A percentile compares a stretch with the other conserved stretches of the same genome.
These are phyloP conservation scores for Pyralis farinalis DNA, from an alignment of 2,888 invertebrate genomes.

Conservation along the genomic window DNA sequence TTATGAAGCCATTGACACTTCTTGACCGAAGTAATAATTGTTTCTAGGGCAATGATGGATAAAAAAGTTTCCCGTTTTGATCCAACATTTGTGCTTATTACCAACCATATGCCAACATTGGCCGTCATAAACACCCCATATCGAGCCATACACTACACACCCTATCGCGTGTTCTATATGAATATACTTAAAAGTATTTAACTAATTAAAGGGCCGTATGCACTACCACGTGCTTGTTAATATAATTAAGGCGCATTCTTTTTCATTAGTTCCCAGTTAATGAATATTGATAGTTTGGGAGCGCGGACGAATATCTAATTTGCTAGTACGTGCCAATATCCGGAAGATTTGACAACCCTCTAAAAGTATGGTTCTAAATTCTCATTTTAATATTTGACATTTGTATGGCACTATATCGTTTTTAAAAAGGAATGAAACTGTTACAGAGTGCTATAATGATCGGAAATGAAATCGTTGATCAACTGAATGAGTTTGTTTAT, in stretches of 20 bases:
- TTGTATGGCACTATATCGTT: no score
- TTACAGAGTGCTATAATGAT: no score
- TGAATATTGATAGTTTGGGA: conserved; percentile 6
- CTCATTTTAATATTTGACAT: no score
- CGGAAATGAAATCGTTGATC: no score
- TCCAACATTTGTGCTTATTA: not conserved
- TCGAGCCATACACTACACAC: not conserved
- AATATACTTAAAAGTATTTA: conserved; percentile 16
- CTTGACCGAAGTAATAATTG: no score
- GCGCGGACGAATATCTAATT: not conserved
- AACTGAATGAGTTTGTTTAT: no score
- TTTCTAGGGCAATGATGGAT: no score
- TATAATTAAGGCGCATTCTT: conserved; percentile 27
- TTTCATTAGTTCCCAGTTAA: conserved; percentile 25
- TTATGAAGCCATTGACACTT: no score
- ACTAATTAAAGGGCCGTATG: conserved; percentile 20
- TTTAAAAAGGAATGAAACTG: no score
- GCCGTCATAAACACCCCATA: conserved; percentile 5
- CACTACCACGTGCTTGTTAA: conserved; percentile 16
- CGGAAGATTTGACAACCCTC: no score
- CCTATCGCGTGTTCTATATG: conserved; percentile 7
- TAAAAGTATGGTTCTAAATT: no score
- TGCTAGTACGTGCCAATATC: not conserved
- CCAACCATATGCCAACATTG: not conserved
- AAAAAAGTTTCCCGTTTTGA: no score